Evolutionary conservation across 2,888 invertebrate species (phyloP).

Genomic region (Caenorhabditis wallacei): DNA sequence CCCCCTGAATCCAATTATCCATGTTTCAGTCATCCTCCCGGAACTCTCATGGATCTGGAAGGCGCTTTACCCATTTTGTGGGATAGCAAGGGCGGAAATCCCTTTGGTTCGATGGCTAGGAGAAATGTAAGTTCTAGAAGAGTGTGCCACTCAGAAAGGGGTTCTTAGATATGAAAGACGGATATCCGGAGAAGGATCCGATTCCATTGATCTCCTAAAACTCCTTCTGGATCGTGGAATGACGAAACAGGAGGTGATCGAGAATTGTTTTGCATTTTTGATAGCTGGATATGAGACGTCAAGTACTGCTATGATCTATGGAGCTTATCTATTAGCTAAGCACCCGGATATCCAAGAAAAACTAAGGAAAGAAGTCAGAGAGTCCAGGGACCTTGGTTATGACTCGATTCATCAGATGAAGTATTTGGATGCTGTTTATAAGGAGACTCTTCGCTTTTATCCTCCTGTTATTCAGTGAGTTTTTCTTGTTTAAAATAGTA

Average conservation of each 20-base stretch:
- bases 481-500: conserved; percentile 82
- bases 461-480: conserved; percentile 79
- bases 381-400: conserved; percentile 76
- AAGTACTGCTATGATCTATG: conserved; percentile 85
- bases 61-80: conserved; percentile 57
- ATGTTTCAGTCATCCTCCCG: conserved; percentile 63
- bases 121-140: conserved; percentile 49
- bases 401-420: conserved; percentile 71
- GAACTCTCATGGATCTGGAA: conserved; percentile 69
- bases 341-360: conserved; percentile 84
- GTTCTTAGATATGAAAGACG: conserved; percentile 61
- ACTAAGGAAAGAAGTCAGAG: conserved; percentile 84
- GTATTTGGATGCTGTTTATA: conserved; percentile 80
- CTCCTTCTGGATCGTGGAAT: conserved; percentile 65
- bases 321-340: conserved; percentile 84
- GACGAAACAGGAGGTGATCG: conserved; percentile 80
- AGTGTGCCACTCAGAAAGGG: no score
- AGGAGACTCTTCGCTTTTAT: conserved; percentile 78
- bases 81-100: conserved; percentile 47
- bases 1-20: neutral
- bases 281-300: conserved; percentile 86
- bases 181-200: conserved; percentile 58
- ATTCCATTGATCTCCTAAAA: conserved; percentile 72
- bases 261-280: conserved; percentile 85
- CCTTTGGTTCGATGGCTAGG: conserved; percentile 63